A percentile compares a stretch with the other conserved stretches of the same genome.
Evolutionary conservation across 30 jellyfish, hydroid and myxozoan species (phyloP).

Genomic region (Calvadosia cruxmelitensis): DNA sequence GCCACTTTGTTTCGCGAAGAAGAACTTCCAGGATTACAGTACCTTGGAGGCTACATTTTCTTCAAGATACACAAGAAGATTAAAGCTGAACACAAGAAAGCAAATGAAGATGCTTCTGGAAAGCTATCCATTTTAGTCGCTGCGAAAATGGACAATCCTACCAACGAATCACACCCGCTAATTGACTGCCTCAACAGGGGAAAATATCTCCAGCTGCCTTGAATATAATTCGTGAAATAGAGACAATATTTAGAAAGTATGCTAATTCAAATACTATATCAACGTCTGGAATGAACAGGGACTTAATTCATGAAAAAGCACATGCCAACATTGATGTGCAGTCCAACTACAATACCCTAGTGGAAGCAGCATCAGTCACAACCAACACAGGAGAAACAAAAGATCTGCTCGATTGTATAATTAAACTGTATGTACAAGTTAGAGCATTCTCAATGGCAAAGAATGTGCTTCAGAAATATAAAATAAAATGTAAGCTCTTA

Average conservation of each 20-base stretch:
- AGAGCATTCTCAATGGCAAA: slow-evolving; percentile 24
- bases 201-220: slow-evolving; percentile 7
- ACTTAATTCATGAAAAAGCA: background rate
- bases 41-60: slow-evolving; percentile 11
- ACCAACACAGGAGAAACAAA: slow-evolving; percentile 12
- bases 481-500: slow-evolving; percentile 10
- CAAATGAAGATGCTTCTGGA: slow-evolving; percentile 5
- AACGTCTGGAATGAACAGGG: background rate
- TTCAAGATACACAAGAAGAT: slow-evolving; percentile 2
- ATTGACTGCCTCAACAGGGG: slow-evolving; percentile 19
- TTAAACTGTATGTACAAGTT: slow-evolving; percentile 15
- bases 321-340: background rate
- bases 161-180: slow-evolving; percentile 3
- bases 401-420: slow-evolving; percentile 12
- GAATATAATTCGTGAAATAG: slow-evolving; percentile 2
- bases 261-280: slow-evolving; percentile 2
- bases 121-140: slow-evolving; percentile 6
- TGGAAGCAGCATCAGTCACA: background rate
- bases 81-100: slow-evolving; percentile 2
- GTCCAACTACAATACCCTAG: background rate
- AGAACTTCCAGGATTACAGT: slow-evolving; percentile 18
- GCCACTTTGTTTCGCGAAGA: background rate
- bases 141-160: slow-evolving; percentile 6
- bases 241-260: slow-evolving; percentile 9
- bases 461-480: slow-evolving; percentile 19